phyloP scores from a whole-genome alignment of 2,888 invertebrate species.

The Xestia sexstrigata region DNA sequence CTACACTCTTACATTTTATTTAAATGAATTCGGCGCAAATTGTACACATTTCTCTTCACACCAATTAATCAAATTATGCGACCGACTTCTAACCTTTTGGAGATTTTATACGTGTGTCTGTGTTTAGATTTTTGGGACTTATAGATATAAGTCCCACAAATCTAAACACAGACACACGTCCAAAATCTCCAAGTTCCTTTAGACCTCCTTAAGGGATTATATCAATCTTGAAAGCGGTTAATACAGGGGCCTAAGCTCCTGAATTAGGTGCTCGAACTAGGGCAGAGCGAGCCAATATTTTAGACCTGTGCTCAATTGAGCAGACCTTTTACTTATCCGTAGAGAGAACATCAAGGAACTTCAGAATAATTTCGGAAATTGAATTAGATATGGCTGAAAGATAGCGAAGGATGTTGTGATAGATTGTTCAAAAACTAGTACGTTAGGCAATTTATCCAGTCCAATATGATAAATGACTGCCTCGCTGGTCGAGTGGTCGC shows the following conservation, averaged over 20 bases:
- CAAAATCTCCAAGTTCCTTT: not conserved
- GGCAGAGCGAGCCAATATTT: conserved; percentile 65
- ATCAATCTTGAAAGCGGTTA: conserved; percentile 39
- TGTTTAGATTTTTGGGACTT: too few species aligned
- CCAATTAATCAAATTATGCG: not conserved
- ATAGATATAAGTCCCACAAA: conserved; percentile 4
- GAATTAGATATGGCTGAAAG: conserved; percentile 20
- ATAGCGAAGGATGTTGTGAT: not conserved
- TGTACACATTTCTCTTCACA: not conserved
- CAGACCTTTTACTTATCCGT: conserved; percentile 39
- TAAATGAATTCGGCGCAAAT: not conserved
- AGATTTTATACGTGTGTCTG: too few species aligned
- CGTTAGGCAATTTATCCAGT: not conserved
- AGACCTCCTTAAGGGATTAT: conserved; percentile 33
- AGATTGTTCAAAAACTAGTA: not conserved
- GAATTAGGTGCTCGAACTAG: conserved; percentile 56
- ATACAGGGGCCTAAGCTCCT: conserved; percentile 16
- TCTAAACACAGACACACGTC: conserved; percentile 7
- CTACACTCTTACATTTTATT: not conserved
- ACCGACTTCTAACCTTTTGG: not conserved
- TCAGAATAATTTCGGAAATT: conserved; percentile 41
- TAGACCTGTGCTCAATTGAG: conserved; percentile 58
- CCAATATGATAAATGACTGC: not conserved
- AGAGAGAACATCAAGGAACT: conserved; percentile 28
- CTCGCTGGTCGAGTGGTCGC: too few species aligned